Base-by-base conservation (phyloP, 2,797 vertebrate genomes). In the Ambastaia sidthimunki region DNA sequence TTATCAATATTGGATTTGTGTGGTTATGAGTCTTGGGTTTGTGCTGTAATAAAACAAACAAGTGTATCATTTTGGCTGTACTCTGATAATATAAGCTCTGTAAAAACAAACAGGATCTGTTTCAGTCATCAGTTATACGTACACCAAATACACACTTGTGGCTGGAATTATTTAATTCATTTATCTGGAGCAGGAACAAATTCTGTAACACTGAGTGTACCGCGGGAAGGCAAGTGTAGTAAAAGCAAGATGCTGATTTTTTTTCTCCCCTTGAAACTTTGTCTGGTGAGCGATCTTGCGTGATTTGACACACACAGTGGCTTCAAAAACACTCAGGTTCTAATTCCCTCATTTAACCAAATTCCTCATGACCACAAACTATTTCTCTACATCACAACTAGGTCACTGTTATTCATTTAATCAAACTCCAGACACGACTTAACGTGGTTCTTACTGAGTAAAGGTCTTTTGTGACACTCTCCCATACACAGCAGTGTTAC, bases 31-130 rank as follows among this genome's bases (percentile, higher is more conserved):
- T n/a, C 16, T 57, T 44, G 19, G 11, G 11, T 28, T 28, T 44
- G 16, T 31, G 21, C 21, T 48, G 18, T 21, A 62, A 16, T 50
- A 12, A 11, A 57, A 67, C 15, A 76, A n/a, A 5, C 19, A 44
- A 28, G 21, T 55, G 6, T 13, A 55, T 47, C 4, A 13, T 21
- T 77, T 63, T 34, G 16, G 28, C 60, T 63, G 16, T 18, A 9
- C 59, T 9, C 7, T 60, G 16, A 62, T 19, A 60, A 34, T 16
- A 78, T n/a, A 41, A 78, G 41, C 28, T 34, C 54, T 60, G 12
- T 19, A 48, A 28, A 28, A 76, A 69, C 44, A 69, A n/a, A 77
- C 19, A 66, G 31, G 31, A 55, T 76, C 6, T 44, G 11, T 55
- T 55, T 31, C 50, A 55, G 19, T 67, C 37, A 66, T 67, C 15